Evolutionary conservation across 2,888 invertebrate species (phyloP).

Genomic region (Aporophyla nigra): DNA sequence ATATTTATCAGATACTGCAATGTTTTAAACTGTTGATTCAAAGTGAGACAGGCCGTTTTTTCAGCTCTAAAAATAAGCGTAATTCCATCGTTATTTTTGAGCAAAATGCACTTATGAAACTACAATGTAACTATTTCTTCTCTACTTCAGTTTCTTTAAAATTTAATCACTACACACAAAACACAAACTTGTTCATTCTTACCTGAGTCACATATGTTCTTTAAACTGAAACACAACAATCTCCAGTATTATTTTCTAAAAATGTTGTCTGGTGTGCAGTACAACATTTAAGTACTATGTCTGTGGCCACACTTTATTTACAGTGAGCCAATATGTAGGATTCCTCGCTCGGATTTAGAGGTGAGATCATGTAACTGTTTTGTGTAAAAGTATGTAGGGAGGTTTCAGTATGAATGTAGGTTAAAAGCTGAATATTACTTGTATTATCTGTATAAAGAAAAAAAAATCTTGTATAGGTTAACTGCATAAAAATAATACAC

Average conservation of each 20-base stretch:
- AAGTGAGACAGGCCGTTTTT: no score
- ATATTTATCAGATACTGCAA: background rate
- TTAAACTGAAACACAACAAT: constrained; percentile 4
- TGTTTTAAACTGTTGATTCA: background rate
- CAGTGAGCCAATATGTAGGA: constrained; percentile 21
- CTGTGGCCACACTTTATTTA: constrained; percentile 48
- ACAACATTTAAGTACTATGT: constrained; percentile 25
- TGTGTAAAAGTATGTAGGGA: background rate
- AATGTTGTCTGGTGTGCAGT: constrained; percentile 22
- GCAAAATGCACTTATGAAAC: background rate
- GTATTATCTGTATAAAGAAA: background rate
- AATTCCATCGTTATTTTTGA: background rate
- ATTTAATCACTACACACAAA: background rate
- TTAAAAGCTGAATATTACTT: background rate
- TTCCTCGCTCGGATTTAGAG: constrained; percentile 23
- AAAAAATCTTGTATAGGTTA: no score
- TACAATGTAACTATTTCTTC: background rate
- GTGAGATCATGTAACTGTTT: constrained; percentile 13
- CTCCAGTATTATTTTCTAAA: constrained; percentile 28
- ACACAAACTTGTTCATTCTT: background rate
- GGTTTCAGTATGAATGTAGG: background rate
- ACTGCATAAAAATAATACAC: background rate
- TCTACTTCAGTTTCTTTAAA: background rate
- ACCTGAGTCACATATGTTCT: background rate
- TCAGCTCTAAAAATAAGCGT: background rate